Evolutionary conservation across 2,888 invertebrate genomes (phyloP).

Genomic region (Limnephilus marmoratus): DNA sequence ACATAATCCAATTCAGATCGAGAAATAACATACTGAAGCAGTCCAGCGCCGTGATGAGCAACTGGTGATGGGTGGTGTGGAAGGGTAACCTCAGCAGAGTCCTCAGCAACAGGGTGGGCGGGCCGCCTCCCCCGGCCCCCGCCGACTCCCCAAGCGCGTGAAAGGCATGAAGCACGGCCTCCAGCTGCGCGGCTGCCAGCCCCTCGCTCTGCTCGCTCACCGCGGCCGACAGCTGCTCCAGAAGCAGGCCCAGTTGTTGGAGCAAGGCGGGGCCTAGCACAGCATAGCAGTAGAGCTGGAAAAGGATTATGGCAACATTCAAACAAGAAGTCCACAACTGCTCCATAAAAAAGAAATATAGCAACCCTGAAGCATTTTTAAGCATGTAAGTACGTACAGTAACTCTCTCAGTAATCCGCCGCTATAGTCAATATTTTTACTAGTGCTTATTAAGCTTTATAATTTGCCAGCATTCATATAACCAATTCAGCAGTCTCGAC

Average conservation of each 20-base stretch:
- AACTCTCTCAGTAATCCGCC: no score
- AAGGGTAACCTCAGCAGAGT: slow-evolving; percentile 81
- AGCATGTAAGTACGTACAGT: no score
- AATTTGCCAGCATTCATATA: no score
- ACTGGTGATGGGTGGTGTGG: slow-evolving; percentile 77
- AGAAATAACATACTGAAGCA: slow-evolving; percentile 79
- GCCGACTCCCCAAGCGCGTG: slow-evolving; percentile 76
- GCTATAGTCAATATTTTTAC: no score
- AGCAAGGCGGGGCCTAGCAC: slow-evolving; percentile 87
- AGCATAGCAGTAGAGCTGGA: slow-evolving; percentile 90
- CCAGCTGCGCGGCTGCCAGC: slow-evolving; percentile 73
- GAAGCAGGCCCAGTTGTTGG: slow-evolving; percentile 81
- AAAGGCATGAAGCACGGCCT: slow-evolving; percentile 77
- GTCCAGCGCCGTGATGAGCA: slow-evolving; percentile 85
- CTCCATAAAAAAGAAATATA: not conserved
- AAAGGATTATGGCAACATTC: not conserved
- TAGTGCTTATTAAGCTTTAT: no score
- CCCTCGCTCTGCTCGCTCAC: slow-evolving; percentile 75
- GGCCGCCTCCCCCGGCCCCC: slow-evolving; percentile 70
- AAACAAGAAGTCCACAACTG: not conserved
- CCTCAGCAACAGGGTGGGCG: slow-evolving; percentile 74
- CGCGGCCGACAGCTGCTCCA: slow-evolving; percentile 77
- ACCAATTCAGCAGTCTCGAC: no score
- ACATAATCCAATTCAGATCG: no score
- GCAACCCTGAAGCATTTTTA: no score